phyloP scores from a whole-genome alignment of 2,888 invertebrate genomes.

The Mimas tiliae region DNA sequence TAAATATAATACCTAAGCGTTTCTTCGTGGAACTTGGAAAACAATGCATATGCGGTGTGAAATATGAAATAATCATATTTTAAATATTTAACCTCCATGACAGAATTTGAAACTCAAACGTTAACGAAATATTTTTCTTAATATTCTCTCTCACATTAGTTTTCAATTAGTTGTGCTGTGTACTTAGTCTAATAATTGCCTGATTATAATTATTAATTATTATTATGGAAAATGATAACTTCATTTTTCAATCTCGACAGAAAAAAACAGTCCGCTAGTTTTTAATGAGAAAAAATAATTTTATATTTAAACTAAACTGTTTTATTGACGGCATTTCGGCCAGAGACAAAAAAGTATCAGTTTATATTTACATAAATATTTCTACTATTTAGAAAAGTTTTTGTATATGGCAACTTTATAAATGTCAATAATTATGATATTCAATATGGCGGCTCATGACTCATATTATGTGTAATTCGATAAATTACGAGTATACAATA shows the following conservation, averaged over 20 bases:
- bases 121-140: constrained; percentile 56
- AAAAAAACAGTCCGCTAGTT: constrained; percentile 79
- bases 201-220: constrained; percentile 47
- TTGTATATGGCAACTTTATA: background rate
- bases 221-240: constrained; percentile 33
- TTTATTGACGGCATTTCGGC: constrained; percentile 55
- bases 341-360: constrained; percentile 38
- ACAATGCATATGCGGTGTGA: constrained; percentile 1
- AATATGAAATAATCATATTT: background rate
- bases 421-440: background rate
- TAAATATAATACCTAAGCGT: background rate
- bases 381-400: constrained; percentile 21
- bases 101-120: constrained; percentile 26
- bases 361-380: background rate
- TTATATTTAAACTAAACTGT: constrained; percentile 55
- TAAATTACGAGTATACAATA: constrained; percentile 14
- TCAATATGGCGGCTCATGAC: constrained; percentile 20
- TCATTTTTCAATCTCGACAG: constrained; percentile 65
- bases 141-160: constrained; percentile 75
- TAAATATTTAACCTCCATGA: background rate
- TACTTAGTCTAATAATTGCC: constrained; percentile 73
- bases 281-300: constrained; percentile 65
- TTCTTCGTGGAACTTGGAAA: background rate
- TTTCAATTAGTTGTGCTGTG: constrained; percentile 83
- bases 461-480: constrained; percentile 9